Evolutionary conservation across 2,888 invertebrate genomes (phyloP), one percentile per base, ranked within the genome.

Genomic region (Leucophenga maculata): DNA sequence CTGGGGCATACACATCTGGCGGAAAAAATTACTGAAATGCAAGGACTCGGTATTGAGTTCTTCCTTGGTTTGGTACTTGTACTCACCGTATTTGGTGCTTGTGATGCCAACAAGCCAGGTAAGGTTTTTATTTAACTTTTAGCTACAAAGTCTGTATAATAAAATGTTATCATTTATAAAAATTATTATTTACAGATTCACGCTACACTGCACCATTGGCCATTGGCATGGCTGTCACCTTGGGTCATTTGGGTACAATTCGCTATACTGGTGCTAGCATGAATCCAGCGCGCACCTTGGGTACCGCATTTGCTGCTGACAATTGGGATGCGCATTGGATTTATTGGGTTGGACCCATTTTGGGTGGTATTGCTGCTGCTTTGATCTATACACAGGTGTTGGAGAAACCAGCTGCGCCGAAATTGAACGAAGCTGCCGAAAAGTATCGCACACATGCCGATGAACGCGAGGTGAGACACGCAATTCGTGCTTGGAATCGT

Each of bases 281-380:
- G 97, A 97, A 97, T 89, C 96, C 97, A 0, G 97, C 97, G 0
- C 91, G 97, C 73, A 94, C 94, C 71, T 92, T 97, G 83, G 97
- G 97, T 70, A 94, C 96, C 0, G 95, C 97, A 1, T 92, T 96
- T 26, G 92, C 96, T 69, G 92, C 92, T 75, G 92, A 92, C 72
- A 88, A 89, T 39, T 97, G 95, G 93, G 88, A 89, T 3, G 88
- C 94, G 78, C 97, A 97, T 82, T 97, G 97, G 96, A 93, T 96
- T 0, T 97, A 95, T 89, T 97, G 96, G 96, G 91, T 93, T n/a
- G 97, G 96, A 0, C 96, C 96, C 0, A 91, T 94, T 71, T 89
- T 94, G 1, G 96, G 96, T 50, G 96, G 95, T 6, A 90, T 95
- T 65, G 92, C 92, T 0, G 95, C 93, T 2, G 93, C 93, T 4